Conservation (phyloP, 1,140 invertebrate genomes). For the Neelides sp. region DNA sequence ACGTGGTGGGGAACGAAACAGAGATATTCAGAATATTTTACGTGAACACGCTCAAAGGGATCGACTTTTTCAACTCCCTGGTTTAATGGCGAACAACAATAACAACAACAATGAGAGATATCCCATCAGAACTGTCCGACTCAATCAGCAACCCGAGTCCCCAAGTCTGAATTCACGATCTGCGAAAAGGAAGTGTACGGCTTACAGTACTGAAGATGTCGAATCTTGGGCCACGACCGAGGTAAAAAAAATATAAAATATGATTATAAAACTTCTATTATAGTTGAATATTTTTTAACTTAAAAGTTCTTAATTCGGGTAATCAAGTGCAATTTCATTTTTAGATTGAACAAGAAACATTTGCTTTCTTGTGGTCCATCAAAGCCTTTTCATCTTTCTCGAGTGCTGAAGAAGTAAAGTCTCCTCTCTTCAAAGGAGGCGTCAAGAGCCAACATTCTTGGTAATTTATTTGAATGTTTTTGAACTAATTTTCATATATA, state of each 20-base stretch:
- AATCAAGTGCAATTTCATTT: background rate
- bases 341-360: slow-evolving; percentile 30
- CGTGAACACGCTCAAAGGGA: background rate
- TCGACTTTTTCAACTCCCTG: background rate
- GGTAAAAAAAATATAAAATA: slow-evolving; percentile 15
- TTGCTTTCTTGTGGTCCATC: slow-evolving; percentile 28
- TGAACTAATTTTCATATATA: too few relatives aligned
- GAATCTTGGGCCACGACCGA: slow-evolving; percentile 28
- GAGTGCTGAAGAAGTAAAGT: slow-evolving; percentile 26
- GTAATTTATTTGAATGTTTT: slow-evolving; percentile 11
- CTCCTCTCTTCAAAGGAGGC: slow-evolving; percentile 25
- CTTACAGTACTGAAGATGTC: slow-evolving; percentile 27
- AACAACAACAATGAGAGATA: too few relatives aligned
- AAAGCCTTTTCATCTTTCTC: slow-evolving; percentile 23
- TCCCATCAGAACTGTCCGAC: too few relatives aligned
- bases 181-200: slow-evolving; percentile 16
- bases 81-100: background rate
- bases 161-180: slow-evolving; percentile 1
- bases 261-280: background rate
- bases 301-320: background rate
- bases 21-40: background rate
- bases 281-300: background rate
- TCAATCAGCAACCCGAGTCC: too few relatives aligned
- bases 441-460: slow-evolving; percentile 27
- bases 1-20: too few relatives aligned